These are phyloP conservation scores for Cyprinodon diabolis DNA, from an alignment of 2,797 vertebrate genomes.

Conservation along the genomic window DNA sequence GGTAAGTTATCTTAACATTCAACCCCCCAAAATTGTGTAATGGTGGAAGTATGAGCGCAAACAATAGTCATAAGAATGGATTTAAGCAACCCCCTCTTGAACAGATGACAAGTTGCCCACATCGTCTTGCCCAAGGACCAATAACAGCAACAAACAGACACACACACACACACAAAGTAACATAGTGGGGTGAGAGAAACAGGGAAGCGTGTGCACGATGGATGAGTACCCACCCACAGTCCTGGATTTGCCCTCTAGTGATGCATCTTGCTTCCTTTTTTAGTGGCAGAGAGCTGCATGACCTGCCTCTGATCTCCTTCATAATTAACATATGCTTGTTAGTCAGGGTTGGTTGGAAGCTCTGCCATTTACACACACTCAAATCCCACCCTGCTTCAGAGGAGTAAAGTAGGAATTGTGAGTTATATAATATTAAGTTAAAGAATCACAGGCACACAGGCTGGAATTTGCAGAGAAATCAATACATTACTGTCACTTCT, in stretches of 20 bases:
- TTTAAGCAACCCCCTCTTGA: not conserved
- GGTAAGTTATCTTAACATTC: not conserved
- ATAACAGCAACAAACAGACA: conserved; percentile 35
- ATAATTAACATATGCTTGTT: conserved; percentile 99
- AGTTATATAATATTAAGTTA: conserved; percentile 51
- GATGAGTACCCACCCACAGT: conserved; percentile 84
- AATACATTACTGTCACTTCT: conserved; percentile 35
- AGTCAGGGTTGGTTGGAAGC: conserved; percentile 94
- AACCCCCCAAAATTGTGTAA: not conserved
- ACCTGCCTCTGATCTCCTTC: conserved; percentile 96
- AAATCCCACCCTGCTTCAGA: conserved; percentile 25
- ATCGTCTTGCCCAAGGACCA: conserved; percentile 11
- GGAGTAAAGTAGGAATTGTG: conserved; percentile 21
- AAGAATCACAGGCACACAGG: conserved; percentile 7
- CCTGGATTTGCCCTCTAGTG: conserved; percentile 89
- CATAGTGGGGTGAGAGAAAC: conserved; percentile 4
- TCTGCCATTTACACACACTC: conserved; percentile 55
- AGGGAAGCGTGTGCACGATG: conserved; percentile 32
- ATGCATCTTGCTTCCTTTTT: conserved; percentile 87
- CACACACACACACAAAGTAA: conserved; percentile 2
- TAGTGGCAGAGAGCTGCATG: conserved; percentile 90
- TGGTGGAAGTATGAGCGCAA: not conserved
- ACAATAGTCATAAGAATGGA: not conserved
- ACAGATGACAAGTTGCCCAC: not conserved
- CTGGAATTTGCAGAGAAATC: conserved; percentile 22